Base-by-base conservation (phyloP, 1,140 invertebrate genomes). In the Drosophila sp. region DNA sequence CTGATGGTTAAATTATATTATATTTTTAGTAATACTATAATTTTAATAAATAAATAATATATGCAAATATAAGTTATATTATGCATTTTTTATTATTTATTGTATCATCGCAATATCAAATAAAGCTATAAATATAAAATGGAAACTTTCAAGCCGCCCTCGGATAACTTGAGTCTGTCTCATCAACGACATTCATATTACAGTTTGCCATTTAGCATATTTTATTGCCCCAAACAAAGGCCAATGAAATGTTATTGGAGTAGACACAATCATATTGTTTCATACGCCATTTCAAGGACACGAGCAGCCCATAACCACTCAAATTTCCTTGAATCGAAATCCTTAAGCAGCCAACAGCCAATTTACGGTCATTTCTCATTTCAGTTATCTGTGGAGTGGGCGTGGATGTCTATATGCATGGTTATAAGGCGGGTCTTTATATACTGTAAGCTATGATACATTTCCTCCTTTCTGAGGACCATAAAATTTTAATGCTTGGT, bases 381-480 rank as follows among this genome's bases (percentile, higher is more conserved):
- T 63, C 83, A 91, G 90, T 91, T 70, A 80, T 87, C 70, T 90
- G 87, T 64, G 90, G 90, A 58, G 90, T 91, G 40, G 90, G 90
- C 32, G 87, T 91, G 18, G 90, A 91, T 80, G 80, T 91, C 72
- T 80, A 78, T 57, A 78, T 80, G 51, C 90, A 91, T 72, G 90
- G 90, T 50, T 89, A 84, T 73, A 56, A 56, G 56, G 81, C 90
- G 8, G 90, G 90, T 13, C 72, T 90, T n/a, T 90, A 80, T 69
- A 84, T 90, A 78, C 56, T 91, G 90, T 91, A 84, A 91, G 90
- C 21, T 57, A 25, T 41, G 27, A 38, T 48, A 40, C n/a, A 56
- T 38, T 34, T 38, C 43, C 13, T 11, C 7, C 0, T 25, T 45
- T 25, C 18, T 50, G 27, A 45, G 32, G 45, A 53, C 59, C 56